phyloP scores from a whole-genome alignment of 92 coral and sea anemone species.

The Siderastrea radians region DNA sequence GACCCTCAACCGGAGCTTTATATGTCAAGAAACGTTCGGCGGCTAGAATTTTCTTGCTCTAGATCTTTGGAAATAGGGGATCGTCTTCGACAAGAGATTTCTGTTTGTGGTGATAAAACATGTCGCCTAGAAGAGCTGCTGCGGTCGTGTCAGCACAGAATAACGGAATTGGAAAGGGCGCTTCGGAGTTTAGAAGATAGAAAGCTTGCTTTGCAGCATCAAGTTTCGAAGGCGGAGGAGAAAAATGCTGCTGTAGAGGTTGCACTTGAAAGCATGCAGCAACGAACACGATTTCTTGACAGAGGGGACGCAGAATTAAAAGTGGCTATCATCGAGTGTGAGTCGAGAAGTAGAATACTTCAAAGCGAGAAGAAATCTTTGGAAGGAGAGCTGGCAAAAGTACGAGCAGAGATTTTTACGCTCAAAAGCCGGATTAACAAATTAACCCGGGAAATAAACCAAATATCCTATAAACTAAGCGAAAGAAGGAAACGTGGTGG shows the following conservation, averaged over 20 bases:
- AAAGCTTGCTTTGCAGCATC: slow-evolving; percentile 54
- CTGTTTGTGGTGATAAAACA: slow-evolving; percentile 14
- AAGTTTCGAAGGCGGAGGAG: slow-evolving; percentile 53
- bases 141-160: slow-evolving; percentile 41
- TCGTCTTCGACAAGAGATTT: slow-evolving; percentile 34
- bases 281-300: slow-evolving; percentile 17
- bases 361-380: not conserved
- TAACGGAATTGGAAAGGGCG: slow-evolving; percentile 57
- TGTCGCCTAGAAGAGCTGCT: not conserved
- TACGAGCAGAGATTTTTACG: not conserved
- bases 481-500: slow-evolving; percentile 15
- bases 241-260: slow-evolving; percentile 61
- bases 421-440: slow-evolving; percentile 45
- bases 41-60: slow-evolving; percentile 63
- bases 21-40: slow-evolving; percentile 67
- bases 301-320: slow-evolving; percentile 21
- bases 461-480: slow-evolving; percentile 23
- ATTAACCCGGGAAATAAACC: slow-evolving; percentile 29
- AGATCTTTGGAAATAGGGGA: slow-evolving; percentile 57
- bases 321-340: not conserved
- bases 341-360: not conserved
- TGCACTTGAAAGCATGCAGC: slow-evolving; percentile 44
- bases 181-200: slow-evolving; percentile 56
- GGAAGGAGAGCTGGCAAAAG: not conserved
- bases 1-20: slow-evolving; percentile 55